Percentiles rank a stretch among this genome's conserved stretches.
Evolutionary conservation across 2,888 invertebrate genomes (phyloP).

Genomic region (Smittia aterrima): DNA sequence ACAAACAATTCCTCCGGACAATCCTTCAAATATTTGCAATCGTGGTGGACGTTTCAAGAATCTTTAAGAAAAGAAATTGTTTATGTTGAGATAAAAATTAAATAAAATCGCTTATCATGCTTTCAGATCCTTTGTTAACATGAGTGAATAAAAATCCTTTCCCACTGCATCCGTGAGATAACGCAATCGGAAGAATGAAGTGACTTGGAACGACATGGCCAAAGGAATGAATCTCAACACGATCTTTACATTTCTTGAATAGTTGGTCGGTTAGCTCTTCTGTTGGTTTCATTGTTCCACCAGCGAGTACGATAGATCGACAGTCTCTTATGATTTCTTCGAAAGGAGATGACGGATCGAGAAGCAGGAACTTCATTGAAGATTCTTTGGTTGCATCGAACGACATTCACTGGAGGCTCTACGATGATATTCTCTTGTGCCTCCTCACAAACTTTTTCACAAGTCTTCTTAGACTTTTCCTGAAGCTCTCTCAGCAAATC

Average conservation of each 20-base stretch:
- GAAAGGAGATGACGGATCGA: slow-evolving; percentile 86
- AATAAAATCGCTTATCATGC: slow-evolving; percentile 58
- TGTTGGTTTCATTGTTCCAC: slow-evolving; percentile 97
- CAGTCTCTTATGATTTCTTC: slow-evolving; percentile 74
- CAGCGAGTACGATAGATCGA: slow-evolving; percentile 81
- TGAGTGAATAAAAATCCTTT: slow-evolving; percentile 72
- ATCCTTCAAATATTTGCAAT: slow-evolving; percentile 73
- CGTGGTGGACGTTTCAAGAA: slow-evolving; percentile 73
- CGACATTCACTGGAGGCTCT: slow-evolving; percentile 44
- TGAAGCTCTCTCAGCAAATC: slow-evolving; percentile 46
- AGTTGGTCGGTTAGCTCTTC: slow-evolving; percentile 81
- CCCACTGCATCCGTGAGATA: slow-evolving; percentile 74
- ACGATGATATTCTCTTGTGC: slow-evolving; percentile 48
- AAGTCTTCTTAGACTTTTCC: slow-evolving; percentile 54
- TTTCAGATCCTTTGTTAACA: slow-evolving; percentile 60
- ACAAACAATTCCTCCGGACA: slow-evolving; percentile 87
- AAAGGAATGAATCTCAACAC: slow-evolving; percentile 78
- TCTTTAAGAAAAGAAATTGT: slow-evolving; percentile 55
- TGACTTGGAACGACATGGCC: slow-evolving; percentile 85
- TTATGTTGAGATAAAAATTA: neutral
- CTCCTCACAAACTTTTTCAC: too few species aligned
- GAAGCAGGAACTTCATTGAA: slow-evolving; percentile 74
- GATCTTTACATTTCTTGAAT: slow-evolving; percentile 55
- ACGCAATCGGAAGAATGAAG: slow-evolving; percentile 75
- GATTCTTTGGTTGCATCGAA: slow-evolving; percentile 50